These are phyloP conservation scores for Myathropa florea DNA, from an alignment of 2,888 invertebrate species.

Conservation along the genomic window DNA sequence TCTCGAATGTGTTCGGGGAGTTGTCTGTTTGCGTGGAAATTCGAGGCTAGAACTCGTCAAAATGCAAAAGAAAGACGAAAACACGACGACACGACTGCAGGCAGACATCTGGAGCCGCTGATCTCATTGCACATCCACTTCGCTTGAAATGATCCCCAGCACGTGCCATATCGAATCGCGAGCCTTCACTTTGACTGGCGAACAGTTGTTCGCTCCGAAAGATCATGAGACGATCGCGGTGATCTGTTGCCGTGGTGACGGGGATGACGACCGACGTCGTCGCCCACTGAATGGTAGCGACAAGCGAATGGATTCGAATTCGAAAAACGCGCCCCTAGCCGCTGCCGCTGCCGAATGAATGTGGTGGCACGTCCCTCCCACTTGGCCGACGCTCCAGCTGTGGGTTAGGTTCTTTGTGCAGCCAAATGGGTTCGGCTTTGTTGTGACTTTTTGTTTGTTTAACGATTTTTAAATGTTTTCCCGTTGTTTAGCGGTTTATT, in stretches of 20 bases:
- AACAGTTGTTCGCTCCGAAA: constrained; percentile 29
- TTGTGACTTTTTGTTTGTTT: constrained; percentile 51
- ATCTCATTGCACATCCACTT: constrained; percentile 11
- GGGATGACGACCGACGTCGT: too few species aligned
- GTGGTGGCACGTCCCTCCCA: constrained; percentile 6
- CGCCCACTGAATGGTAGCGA: too few species aligned
- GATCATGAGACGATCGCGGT: constrained; percentile 41
- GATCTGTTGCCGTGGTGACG: background rate
- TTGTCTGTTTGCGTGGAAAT: constrained; percentile 45
- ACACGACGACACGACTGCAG: constrained; percentile 29
- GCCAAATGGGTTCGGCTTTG: constrained; percentile 54
- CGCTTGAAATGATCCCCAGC: constrained; percentile 32
- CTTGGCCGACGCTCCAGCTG: background rate
- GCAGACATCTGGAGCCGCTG: constrained; percentile 55
- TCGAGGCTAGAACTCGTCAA: background rate
- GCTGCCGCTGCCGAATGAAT: constrained; percentile 13
- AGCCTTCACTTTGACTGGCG: constrained; percentile 44
- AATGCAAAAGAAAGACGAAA: constrained; percentile 10
- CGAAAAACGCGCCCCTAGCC: constrained; percentile 14
- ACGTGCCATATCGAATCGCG: constrained; percentile 54
- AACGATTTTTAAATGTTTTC: constrained; percentile 51
- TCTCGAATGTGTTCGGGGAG: constrained; percentile 61
- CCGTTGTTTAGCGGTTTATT: constrained; percentile 44
- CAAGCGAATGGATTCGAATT: too few species aligned
- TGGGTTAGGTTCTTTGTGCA: constrained; percentile 29